These are phyloP conservation scores for Tenebrio molitor DNA, from an alignment of 1,140 invertebrate species.

Conservation along the genomic window DNA sequence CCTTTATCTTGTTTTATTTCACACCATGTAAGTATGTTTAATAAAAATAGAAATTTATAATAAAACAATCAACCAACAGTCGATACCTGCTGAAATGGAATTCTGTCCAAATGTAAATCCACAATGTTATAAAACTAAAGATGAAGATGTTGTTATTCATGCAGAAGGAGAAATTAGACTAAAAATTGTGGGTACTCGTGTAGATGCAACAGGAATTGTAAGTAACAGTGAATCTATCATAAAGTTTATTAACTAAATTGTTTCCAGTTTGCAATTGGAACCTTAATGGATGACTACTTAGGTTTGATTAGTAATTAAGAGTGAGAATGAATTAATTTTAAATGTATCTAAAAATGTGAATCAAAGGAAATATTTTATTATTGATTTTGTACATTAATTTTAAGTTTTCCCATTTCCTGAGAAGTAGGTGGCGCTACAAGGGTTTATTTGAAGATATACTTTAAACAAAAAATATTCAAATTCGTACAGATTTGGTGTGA, in stretches of 20 bases:
- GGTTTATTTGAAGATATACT: too few species aligned
- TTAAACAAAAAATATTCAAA: too few species aligned
- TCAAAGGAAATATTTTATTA: too few species aligned
- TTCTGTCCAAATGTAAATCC: conserved; percentile 98
- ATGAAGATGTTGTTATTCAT: conserved; percentile 98
- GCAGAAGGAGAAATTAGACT: conserved; percentile 98
- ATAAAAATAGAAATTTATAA: conserved; percentile 41
- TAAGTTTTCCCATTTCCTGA: too few species aligned
- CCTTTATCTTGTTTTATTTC: conserved; percentile 99
- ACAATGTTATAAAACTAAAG: conserved; percentile 98
- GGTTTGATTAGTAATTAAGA: conserved; percentile 74
- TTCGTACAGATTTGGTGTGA: too few species aligned
- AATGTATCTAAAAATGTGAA: too few species aligned
- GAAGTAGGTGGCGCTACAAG: too few species aligned
- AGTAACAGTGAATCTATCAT: conserved; percentile 66
- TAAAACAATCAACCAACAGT: conserved; percentile 74
- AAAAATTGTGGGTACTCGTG: conserved; percentile 98
- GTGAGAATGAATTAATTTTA: background rate
- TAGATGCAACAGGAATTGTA: conserved; percentile 94
- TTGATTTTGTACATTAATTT: too few species aligned
- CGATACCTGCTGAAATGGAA: conserved; percentile 99
- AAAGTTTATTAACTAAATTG: conserved; percentile 58
- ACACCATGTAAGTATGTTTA: conserved; percentile 86
- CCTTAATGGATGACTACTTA: conserved; percentile 97
- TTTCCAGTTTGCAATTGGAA: conserved; percentile 97